Evolutionary conservation across 2,797 vertebrate species (phyloP).

Genomic region (Otolemur crassicaudatus): DNA sequence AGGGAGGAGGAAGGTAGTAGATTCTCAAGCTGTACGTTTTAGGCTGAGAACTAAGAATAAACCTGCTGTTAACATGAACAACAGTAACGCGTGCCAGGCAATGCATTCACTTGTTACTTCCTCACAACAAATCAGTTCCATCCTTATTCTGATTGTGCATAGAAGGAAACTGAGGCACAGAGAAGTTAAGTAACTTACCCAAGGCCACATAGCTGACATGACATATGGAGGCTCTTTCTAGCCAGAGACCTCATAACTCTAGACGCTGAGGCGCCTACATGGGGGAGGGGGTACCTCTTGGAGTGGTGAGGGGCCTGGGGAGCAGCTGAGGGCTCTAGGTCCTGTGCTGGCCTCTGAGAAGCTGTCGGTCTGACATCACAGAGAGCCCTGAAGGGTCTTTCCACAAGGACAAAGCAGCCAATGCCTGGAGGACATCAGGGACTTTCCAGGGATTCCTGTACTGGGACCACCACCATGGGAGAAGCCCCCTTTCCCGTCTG

Average conservation of each 20-base stretch:
- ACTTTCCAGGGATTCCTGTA: background rate
- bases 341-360: background rate
- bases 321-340: background rate
- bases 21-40: background rate
- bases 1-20: background rate
- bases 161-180: background rate
- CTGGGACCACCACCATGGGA: background rate
- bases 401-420: too few species aligned
- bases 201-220: background rate
- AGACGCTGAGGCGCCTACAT: background rate
- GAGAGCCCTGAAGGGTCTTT: background rate
- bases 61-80: background rate
- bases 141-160: background rate
- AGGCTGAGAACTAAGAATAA: slow-evolving; percentile 32
- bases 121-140: background rate
- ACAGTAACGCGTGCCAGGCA: background rate
- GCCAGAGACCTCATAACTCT: background rate
- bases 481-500: too few species aligned
- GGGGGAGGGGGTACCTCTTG: too few species aligned
- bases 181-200: background rate
- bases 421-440: background rate
- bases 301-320: background rate
- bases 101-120: background rate
- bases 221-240: background rate
- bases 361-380: background rate